These are phyloP conservation scores for Drosophila trapezifrons DNA, from an alignment of 1,140 invertebrate genomes.

Conservation along the genomic window DNA sequence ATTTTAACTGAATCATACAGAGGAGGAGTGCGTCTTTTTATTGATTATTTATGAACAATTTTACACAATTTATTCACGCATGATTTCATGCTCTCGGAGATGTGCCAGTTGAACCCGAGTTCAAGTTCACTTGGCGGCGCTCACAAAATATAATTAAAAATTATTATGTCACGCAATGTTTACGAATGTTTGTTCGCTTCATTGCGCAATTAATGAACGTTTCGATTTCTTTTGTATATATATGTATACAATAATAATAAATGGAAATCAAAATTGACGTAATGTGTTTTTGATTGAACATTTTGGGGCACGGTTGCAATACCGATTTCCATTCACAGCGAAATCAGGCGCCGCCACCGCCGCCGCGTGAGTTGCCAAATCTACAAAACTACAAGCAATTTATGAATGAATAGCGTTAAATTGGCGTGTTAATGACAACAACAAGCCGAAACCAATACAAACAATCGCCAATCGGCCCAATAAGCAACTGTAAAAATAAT, in stretches of 20 bases:
- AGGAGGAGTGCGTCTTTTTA: conserved; percentile 20
- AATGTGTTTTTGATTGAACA: conserved; percentile 77
- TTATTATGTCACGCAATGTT: conserved; percentile 74
- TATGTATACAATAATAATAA: conserved; percentile 7
- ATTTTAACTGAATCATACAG: conserved; percentile 8
- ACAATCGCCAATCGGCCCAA: conserved; percentile 12
- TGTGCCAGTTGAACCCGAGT: conserved; percentile 57
- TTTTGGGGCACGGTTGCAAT: conserved; percentile 64
- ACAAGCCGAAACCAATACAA: conserved; percentile 32
- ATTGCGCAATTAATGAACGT: conserved; percentile 48
- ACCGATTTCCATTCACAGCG: conserved; percentile 38
- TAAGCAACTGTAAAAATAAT: conserved; percentile 51
- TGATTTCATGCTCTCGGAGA: conserved; percentile 37
- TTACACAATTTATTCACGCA: conserved; percentile 50
- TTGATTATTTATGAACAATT: conserved; percentile 57
- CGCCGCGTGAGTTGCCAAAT: conserved; percentile 68
- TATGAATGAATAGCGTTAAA: conserved; percentile 77
- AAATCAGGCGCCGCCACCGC: conserved; percentile 42
- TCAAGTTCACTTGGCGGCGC: conserved; percentile 59
- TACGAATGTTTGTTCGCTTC: conserved; percentile 48
- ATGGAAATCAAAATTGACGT: conserved; percentile 71
- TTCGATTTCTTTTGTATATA: conserved; percentile 41
- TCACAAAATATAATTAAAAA: conserved; percentile 70
- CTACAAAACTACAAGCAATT: conserved; percentile 57
- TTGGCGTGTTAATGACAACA: conserved; percentile 62